Evolutionary conservation across 2,888 invertebrate species (phyloP), one percentile per base, ranked within the genome.

Genomic region (Prosapia bicincta): DNA sequence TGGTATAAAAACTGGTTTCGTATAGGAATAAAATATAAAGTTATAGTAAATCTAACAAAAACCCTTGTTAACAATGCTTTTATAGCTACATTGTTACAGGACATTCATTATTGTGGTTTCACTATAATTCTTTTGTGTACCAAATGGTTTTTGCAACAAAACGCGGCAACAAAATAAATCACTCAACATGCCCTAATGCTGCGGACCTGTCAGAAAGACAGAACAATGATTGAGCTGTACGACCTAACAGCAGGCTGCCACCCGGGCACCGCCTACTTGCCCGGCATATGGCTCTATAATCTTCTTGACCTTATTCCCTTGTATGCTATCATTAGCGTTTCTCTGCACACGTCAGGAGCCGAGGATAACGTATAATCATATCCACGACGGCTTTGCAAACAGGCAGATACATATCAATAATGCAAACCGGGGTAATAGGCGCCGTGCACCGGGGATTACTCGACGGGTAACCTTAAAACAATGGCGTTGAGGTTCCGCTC

Each of bases 271-370:
- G 54, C 54, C 54, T 9, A n/a, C 20, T 20, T 3, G 20, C 54
- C 54, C 54, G 54, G 54, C 54, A 54, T 54, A 54, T 54, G 54
- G 54, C 54, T 54, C 54, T 54, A 54, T 54, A 54, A 54, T 54
- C 20, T 54, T 10, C 54, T n/a, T 54, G 54, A 54, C 20, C 54
- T 54, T 54, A 54, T 54, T 54, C 20, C 20, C 54, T 54, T 54
- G 54, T 54, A 54, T 54, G 20, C 54, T 54, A 54, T 54, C 54
- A 54, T 54, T 54, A 54, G 20, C 20, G 54, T 54, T 54, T 10
- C 54, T 20, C 54, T 54, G 10, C 54, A 54, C 54, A 54, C 54
- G 54, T 54, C 54, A 54, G 54, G 13, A 54, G 54, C 54, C 13
- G 13, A n/a, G 6, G 1, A 20, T 20, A 54, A 54, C 54, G 20